A percentile compares a stretch with the other conserved stretches of the same genome.
Evolutionary conservation across 1,140 invertebrate genomes (phyloP).

Genomic region (Euschistus heros): DNA sequence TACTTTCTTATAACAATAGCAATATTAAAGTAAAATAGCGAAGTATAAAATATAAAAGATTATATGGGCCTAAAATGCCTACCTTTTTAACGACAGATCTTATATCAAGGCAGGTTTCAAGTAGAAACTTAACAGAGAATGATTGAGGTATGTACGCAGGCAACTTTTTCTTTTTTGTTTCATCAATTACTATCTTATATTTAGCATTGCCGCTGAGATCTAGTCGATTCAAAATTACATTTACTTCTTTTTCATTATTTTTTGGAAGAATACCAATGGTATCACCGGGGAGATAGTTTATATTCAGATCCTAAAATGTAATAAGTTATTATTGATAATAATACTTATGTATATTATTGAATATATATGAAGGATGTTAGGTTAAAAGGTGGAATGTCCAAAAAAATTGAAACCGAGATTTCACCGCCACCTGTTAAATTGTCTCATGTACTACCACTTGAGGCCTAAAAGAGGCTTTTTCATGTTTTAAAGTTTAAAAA

Average conservation of each 20-base stretch:
- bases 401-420: too few relatives aligned
- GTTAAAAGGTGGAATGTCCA: neutral
- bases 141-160: constrained; percentile 1
- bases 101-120: constrained; percentile 17
- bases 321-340: neutral
- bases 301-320: neutral
- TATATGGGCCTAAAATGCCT: neutral
- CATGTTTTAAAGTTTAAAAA: too few relatives aligned
- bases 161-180: constrained; percentile 7
- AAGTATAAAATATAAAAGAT: neutral
- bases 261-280: constrained; percentile 17
- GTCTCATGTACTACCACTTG: too few relatives aligned
- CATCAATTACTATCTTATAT: neutral
- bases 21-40: too few relatives aligned
- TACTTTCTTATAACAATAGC: too few relatives aligned
- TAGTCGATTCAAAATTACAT: constrained; percentile 1
- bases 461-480: too few relatives aligned
- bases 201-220: neutral
- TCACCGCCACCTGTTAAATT: too few relatives aligned
- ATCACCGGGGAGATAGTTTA: constrained; percentile 14
- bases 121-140: neutral
- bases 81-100: constrained; percentile 20
- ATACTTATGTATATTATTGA: neutral
- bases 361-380: neutral
- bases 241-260: constrained; percentile 10